phyloP scores from a whole-genome alignment of 2,888 invertebrate species.

The Germaria angustata region DNA sequence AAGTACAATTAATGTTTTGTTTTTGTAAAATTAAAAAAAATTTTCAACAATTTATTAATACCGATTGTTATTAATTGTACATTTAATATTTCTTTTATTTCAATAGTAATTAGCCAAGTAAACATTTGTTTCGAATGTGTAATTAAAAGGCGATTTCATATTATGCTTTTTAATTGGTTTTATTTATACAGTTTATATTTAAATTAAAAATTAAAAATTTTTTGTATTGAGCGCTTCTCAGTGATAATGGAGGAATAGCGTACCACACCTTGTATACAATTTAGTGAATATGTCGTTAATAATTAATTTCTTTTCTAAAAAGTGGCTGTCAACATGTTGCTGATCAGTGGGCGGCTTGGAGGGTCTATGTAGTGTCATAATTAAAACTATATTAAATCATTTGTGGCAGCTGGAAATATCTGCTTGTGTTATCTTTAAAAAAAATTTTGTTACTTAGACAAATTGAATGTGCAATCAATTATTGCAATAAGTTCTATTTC shows the following conservation, averaged over 20 bases:
- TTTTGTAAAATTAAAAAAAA: not conserved
- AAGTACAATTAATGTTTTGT: not conserved
- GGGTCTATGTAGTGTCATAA: no score
- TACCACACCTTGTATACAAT: conserved; percentile 22
- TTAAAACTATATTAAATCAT: no score
- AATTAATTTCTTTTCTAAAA: not conserved
- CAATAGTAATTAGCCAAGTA: conserved; percentile 2
- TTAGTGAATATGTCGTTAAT: conserved; percentile 27
- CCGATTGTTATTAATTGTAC: conserved; percentile 27
- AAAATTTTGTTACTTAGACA: no score
- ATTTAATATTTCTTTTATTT: conserved; percentile 11
- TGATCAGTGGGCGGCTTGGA: no score
- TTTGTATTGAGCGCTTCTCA: not conserved
- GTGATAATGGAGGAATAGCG: not conserved
- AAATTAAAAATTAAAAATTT: not conserved
- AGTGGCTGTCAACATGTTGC: conserved; percentile 1
- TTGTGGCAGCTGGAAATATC: no score
- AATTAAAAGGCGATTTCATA: conserved; percentile 39
- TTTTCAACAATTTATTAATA: not conserved
- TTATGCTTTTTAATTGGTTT: not conserved
- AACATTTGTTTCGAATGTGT: not conserved
- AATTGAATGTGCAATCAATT: no score
- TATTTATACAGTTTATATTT: not conserved
- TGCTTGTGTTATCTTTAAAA: no score
- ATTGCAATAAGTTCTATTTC: no score